phyloP scores from a whole-genome alignment of 1,140 invertebrate genomes.

The Tetranychus cinnabarinus region DNA sequence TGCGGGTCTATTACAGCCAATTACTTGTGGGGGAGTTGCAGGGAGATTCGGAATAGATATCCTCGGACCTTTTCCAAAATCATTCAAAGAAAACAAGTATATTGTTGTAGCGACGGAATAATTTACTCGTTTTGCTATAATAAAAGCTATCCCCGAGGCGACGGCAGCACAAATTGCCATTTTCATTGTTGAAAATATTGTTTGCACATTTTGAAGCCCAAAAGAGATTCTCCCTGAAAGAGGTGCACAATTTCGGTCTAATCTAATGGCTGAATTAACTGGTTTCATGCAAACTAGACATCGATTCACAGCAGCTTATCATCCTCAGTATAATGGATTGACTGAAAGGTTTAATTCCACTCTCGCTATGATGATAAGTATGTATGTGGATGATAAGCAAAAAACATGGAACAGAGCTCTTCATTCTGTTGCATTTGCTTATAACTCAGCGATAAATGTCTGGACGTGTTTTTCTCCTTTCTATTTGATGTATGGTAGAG shows the following conservation, averaged over 20 bases:
- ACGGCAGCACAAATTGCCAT: constrained; percentile 14
- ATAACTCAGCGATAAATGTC: constrained; percentile 22
- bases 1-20: constrained; percentile 6
- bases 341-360: constrained; percentile 11
- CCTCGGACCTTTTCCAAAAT: constrained; percentile 14
- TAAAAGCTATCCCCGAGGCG: constrained; percentile 12
- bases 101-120: constrained; percentile 16
- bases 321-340: constrained; percentile 12
- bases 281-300: constrained; percentile 3
- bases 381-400: constrained; percentile 17
- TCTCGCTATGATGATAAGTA: constrained; percentile 2
- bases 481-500: constrained; percentile 23
- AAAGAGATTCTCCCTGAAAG: not conserved
- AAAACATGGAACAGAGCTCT: constrained; percentile 24
- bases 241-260: constrained; percentile 6
- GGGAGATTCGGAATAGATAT: constrained; percentile 17
- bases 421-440: constrained; percentile 20
- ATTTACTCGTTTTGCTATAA: constrained; percentile 17
- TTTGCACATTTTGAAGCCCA: constrained; percentile 9
- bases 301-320: not conserved
- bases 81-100: constrained; percentile 14
- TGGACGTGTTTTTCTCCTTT: constrained; percentile 20
- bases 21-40: constrained; percentile 9
- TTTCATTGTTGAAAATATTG: constrained; percentile 13
- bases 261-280: constrained; percentile 1